phyloP scores from a whole-genome alignment of 2,797 vertebrate genomes.

The Phrynocephalus forsythii region DNA sequence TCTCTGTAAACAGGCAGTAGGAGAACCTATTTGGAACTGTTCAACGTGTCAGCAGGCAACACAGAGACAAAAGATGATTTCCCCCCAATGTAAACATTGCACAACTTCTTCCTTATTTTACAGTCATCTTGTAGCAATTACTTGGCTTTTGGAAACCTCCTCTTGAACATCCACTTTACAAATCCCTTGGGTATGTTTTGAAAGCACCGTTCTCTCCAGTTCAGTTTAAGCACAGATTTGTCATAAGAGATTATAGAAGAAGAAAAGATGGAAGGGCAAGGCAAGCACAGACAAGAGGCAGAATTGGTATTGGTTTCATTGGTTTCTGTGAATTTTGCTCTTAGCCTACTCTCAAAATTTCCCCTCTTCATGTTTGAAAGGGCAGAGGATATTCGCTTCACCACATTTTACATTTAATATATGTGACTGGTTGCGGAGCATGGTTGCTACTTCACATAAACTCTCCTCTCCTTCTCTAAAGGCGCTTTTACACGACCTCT shows the following conservation, averaged over 20 bases:
- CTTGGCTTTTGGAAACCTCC: neutral
- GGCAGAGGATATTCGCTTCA: neutral
- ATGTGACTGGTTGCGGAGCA: neutral
- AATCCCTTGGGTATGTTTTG: neutral
- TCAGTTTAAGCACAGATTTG: neutral
- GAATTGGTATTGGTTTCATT: neutral
- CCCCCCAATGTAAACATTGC: neutral
- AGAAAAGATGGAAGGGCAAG: neutral
- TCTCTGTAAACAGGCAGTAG: neutral
- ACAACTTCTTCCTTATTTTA: neutral
- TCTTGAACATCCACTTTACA: neutral
- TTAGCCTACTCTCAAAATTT: neutral
- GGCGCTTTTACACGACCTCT: too few species aligned
- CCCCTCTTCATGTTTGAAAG: neutral
- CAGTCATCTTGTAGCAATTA: constrained; percentile 2
- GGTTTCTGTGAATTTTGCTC: neutral
- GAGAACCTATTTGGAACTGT: neutral
- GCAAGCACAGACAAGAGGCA: neutral
- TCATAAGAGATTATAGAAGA: neutral
- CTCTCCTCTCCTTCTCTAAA: too few species aligned
- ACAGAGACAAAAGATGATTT: neutral
- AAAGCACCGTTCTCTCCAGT: neutral
- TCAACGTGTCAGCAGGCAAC: neutral
- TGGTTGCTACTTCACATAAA: neutral
- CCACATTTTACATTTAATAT: neutral